Percentiles rank a stretch among this genome's conserved stretches.
These are phyloP conservation scores for Rosalia funebris DNA, from an alignment of 2,888 invertebrate genomes.

Conservation along the genomic window DNA sequence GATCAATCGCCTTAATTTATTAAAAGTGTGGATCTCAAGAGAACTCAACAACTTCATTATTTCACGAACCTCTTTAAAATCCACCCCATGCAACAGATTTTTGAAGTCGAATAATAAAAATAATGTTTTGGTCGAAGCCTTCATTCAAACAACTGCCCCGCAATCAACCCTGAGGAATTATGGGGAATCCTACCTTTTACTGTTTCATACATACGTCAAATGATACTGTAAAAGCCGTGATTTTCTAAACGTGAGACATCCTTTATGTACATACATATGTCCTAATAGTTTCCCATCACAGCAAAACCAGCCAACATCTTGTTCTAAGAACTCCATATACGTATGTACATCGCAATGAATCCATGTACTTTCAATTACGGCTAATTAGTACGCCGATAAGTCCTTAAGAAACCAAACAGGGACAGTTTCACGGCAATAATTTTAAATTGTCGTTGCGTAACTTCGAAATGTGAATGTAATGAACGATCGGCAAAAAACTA, in stretches of 20 bases:
- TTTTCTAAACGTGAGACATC: neutral
- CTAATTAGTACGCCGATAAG: conserved; percentile 2
- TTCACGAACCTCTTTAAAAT: too few relatives aligned
- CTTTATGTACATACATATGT: neutral
- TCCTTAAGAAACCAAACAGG: neutral
- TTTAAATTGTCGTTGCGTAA: conserved; percentile 10
- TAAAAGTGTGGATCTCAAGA: too few relatives aligned
- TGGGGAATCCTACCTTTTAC: neutral
- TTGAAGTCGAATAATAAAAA: too few relatives aligned
- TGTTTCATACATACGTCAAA: neutral
- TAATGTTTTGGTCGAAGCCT: too few relatives aligned
- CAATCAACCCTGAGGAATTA: neutral
- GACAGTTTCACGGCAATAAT: neutral
- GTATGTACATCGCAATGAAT: conserved; percentile 5
- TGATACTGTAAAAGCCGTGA: neutral
- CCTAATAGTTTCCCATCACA: neutral
- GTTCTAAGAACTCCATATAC: conserved; percentile 10
- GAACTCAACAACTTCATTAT: too few relatives aligned
- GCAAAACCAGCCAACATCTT: neutral
- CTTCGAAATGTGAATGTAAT: conserved; percentile 4
- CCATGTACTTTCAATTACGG: neutral
- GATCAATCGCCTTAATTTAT: too few relatives aligned
- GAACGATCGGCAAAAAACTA: neutral
- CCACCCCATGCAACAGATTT: too few relatives aligned
- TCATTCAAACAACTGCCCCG: too few relatives aligned